These are phyloP conservation scores for Pseudorectes ferrugineus DNA, from an alignment of 2,113 vertebrate species.

Conservation along the genomic window DNA sequence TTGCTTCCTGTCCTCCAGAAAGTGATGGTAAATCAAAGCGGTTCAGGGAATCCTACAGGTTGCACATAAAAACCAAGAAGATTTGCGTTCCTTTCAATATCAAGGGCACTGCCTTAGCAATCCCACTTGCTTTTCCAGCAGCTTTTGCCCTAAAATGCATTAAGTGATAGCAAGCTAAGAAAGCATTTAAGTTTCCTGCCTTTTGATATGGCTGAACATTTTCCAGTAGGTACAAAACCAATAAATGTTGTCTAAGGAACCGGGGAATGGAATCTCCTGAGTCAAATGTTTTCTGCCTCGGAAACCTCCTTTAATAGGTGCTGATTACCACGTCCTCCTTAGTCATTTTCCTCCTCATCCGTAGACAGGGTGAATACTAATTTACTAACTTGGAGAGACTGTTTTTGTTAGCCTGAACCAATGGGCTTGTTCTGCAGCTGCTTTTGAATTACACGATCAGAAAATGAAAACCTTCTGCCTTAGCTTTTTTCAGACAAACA, in stretches of 20 bases:
- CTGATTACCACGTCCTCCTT: not conserved
- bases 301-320: conserved; percentile 4
- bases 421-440: not conserved
- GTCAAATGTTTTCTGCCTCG: not conserved
- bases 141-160: not conserved
- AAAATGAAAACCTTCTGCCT: conserved; percentile 46
- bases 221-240: not conserved
- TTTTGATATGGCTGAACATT: not conserved
- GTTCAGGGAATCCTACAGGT: conserved; percentile 54
- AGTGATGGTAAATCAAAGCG: not conserved
- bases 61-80: not conserved
- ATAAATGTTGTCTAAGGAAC: not conserved
- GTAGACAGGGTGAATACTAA: conserved; percentile 10
- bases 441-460: conserved; percentile 16
- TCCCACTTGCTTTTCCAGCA: not conserved
- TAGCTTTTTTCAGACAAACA: not conserved
- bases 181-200: not conserved
- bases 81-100: not conserved
- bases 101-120: not conserved
- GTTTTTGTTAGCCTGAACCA: conserved; percentile 29
- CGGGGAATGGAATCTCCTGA: not conserved
- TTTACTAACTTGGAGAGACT: not conserved
- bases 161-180: not conserved
- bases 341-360: not conserved
- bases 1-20: conserved; percentile 13